phyloP scores from a whole-genome alignment of 2,888 invertebrate species.

The Pristionchus japonicus region DNA sequence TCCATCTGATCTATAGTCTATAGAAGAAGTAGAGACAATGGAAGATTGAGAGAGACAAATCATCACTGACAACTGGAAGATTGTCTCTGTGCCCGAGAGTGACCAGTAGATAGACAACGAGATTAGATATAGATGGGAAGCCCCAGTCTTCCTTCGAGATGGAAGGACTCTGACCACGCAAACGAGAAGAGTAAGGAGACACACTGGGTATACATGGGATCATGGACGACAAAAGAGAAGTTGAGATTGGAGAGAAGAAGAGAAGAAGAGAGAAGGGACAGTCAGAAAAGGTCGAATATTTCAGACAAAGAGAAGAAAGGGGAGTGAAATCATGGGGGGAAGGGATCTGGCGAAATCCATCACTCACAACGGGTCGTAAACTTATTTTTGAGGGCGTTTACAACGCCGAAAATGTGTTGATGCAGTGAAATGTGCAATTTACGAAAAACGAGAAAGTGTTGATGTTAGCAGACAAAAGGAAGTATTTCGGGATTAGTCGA shows the following conservation, averaged over 20 bases:
- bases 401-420: not conserved
- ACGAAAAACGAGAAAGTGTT: not conserved
- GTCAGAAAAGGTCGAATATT: not conserved
- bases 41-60: not conserved
- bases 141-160: too few species aligned
- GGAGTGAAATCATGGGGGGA: not conserved
- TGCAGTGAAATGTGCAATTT: too few species aligned
- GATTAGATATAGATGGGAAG: constrained; percentile 35
- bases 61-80: not conserved
- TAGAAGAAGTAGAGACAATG: not conserved
- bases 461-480: not conserved
- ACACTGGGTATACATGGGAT: constrained; percentile 33
- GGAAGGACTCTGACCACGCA: constrained; percentile 3
- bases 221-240: constrained; percentile 30
- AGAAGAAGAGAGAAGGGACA: not conserved
- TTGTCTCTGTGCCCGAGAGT: not conserved
- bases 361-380: not conserved
- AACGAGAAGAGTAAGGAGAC: not conserved
- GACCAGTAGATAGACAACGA: not conserved
- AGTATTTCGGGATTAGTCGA: not conserved
- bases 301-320: constrained; percentile 25
- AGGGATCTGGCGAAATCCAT: not conserved
- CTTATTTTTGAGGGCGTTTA: not conserved
- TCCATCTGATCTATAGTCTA: not conserved
- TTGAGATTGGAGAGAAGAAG: not conserved